Conservation (phyloP, 2,113 vertebrate species). For the Notothenia rossii region DNA sequence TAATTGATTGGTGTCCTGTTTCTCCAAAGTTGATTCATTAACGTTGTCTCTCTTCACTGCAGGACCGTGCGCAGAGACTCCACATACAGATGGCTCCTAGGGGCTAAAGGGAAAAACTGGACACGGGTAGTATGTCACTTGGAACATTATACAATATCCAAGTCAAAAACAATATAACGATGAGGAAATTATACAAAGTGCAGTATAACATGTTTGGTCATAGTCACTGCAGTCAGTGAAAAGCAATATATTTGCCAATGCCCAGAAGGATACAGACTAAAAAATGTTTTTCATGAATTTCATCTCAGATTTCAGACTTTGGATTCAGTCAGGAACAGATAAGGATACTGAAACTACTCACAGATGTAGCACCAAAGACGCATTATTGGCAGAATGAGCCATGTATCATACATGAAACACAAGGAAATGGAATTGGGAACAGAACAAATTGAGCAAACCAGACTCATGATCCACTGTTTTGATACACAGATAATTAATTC, state of each 20-base stretch:
- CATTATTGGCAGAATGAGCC: conserved; percentile 13
- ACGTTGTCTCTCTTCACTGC: conserved; percentile 45
- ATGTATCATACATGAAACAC: conserved; percentile 10
- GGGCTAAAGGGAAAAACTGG: conserved; percentile 7
- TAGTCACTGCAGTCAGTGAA: conserved; percentile 10
- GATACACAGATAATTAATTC: conserved; percentile 20
- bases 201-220: neutral
- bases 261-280: conserved; percentile 1
- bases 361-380: conserved; percentile 65
- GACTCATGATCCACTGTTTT: conserved; percentile 12
- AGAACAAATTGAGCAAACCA: conserved; percentile 3
- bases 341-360: conserved; percentile 62
- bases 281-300: conserved; percentile 31
- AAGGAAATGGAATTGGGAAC: conserved; percentile 13
- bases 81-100: neutral
- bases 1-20: conserved; percentile 51
- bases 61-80: neutral
- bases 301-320: conserved; percentile 45
- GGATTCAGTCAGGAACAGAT: conserved; percentile 59
- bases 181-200: conserved; percentile 33
- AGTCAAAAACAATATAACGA: conserved; percentile 21
- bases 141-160: neutral
- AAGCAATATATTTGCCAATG: neutral
- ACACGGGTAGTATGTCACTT: conserved; percentile 25
- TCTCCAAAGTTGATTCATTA: conserved; percentile 57